phyloP scores from a whole-genome alignment of 2,113 vertebrate genomes.

The Psittacus erithacus region DNA sequence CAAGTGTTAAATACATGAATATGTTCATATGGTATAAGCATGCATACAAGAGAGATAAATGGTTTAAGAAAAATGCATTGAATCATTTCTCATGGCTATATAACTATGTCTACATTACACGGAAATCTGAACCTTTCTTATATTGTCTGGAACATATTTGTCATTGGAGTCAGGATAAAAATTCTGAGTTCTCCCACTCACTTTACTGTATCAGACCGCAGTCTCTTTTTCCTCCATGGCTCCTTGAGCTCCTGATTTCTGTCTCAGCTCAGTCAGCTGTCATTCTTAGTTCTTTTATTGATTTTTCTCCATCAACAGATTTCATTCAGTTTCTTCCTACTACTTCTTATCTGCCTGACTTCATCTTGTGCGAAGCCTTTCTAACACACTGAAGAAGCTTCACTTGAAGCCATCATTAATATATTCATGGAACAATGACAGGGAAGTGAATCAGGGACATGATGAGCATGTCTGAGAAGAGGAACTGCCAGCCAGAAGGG shows the following conservation, averaged over 20 bases:
- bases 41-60: neutral
- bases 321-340: neutral
- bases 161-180: neutral
- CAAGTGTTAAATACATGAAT: constrained; percentile 2
- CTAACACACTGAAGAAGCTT: neutral
- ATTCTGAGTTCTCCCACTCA: neutral
- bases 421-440: neutral
- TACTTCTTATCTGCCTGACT: neutral
- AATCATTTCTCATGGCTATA: neutral
- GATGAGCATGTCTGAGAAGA: neutral
- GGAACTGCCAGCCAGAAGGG: neutral
- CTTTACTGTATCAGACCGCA: neutral
- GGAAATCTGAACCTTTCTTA: constrained; percentile 42
- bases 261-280: neutral
- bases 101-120: neutral
- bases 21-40: neutral
- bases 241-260: neutral
- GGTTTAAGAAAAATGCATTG: neutral
- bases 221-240: neutral
- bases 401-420: neutral
- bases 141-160: constrained; percentile 47
- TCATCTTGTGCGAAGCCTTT: neutral
- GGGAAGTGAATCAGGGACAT: neutral
- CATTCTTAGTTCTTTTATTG: neutral
- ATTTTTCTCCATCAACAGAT: neutral